Percentiles rank a stretch among this genome's conserved stretches.
Evolutionary conservation across 2,888 invertebrate genomes (phyloP).

Genomic region (Rhaphigaster nebulosa): DNA sequence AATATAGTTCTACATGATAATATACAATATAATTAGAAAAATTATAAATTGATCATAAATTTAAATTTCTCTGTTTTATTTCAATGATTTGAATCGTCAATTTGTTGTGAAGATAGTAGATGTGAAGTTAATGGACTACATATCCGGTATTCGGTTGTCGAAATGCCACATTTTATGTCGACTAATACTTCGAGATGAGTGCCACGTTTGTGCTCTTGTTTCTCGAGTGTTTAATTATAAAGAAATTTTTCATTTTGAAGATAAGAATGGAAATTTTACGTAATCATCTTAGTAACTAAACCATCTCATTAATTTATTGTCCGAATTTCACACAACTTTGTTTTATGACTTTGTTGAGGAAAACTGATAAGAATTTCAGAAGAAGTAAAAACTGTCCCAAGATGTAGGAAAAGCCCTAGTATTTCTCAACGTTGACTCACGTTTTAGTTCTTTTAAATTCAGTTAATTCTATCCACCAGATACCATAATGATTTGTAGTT

Average conservation of each 20-base stretch:
- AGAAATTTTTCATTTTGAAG: conserved; percentile 7
- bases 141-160: background rate
- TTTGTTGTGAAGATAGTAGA: background rate
- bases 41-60: no score
- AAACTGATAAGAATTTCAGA: background rate
- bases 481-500: no score
- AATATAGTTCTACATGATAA: no score
- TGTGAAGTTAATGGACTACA: background rate
- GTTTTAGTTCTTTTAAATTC: no score
- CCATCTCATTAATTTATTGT: background rate
- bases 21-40: no score
- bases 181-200: background rate
- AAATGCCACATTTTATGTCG: background rate
- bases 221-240: conserved; percentile 1
- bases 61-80: background rate
- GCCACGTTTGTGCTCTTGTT: background rate
- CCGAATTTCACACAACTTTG: background rate
- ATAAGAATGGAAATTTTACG: background rate
- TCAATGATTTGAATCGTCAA: background rate
- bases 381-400: background rate
- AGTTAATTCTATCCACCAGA: no score
- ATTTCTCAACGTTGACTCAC: no score
- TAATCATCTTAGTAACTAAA: background rate
- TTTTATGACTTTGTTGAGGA: background rate
- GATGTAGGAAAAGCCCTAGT: no score